Percentiles rank a stretch among this genome's conserved stretches.
These are phyloP conservation scores for Cerceris rybyensis DNA, from an alignment of 2,888 invertebrate species.

Conservation along the genomic window DNA sequence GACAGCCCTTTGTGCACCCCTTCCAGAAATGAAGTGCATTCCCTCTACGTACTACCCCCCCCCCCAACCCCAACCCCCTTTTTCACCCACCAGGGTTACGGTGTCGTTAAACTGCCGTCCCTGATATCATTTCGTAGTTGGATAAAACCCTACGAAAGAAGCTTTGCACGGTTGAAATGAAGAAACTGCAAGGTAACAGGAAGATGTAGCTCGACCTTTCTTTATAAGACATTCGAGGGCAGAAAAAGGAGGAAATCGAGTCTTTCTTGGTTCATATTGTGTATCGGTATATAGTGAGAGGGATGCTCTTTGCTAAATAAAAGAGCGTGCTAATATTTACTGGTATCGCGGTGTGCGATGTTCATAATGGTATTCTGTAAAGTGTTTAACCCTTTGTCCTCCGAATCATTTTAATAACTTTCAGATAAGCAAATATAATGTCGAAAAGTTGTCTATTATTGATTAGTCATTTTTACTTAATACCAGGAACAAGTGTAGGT, in stretches of 20 bases:
- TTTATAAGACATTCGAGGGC: constrained; percentile 3
- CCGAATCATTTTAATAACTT: too few species aligned
- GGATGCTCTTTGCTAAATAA: neutral
- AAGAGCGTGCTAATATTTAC: neutral
- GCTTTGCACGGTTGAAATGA: constrained; percentile 15
- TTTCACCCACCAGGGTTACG: constrained; percentile 39
- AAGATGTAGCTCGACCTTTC: constrained; percentile 13
- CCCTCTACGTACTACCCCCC: constrained; percentile 35
- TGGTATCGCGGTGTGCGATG: neutral
- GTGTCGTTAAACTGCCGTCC: constrained; percentile 56
- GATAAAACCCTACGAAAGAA: constrained; percentile 9
- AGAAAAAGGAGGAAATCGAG: neutral
- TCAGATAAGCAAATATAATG: too few species aligned
- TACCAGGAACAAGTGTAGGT: too few species aligned
- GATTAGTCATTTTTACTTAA: too few species aligned
- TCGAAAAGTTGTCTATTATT: too few species aligned
- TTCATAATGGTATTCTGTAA: too few species aligned
- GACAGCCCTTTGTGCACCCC: constrained; percentile 48
- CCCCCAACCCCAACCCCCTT: too few species aligned
- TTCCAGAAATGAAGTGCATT: constrained; percentile 57
- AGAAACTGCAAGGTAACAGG: constrained; percentile 18
- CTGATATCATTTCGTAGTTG: constrained; percentile 38
- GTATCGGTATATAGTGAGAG: neutral
- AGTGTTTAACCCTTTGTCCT: too few species aligned
- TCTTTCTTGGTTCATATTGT: neutral